A percentile compares a stretch with the other conserved stretches of the same genome.
Evolutionary conservation across 2,797 vertebrate genomes (phyloP).

Genomic region (Sebastes diploproa): DNA sequence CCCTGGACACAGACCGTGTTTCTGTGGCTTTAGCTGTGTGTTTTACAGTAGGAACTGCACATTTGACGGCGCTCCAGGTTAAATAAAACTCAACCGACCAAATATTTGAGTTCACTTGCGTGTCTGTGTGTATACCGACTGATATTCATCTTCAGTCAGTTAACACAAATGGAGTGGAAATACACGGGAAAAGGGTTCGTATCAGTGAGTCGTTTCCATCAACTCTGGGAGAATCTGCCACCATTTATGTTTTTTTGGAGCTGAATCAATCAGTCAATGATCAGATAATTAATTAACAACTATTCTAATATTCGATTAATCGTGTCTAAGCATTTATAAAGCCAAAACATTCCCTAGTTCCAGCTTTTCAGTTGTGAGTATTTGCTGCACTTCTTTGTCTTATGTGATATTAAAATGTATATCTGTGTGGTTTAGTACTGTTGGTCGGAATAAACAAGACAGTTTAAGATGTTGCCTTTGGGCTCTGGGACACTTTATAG

Average conservation of each 20-base stretch:
- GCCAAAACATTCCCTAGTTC: neutral
- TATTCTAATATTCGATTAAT: neutral
- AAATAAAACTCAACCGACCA: conserved; percentile 25
- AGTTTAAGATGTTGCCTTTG: neutral
- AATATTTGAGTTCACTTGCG: conserved; percentile 13
- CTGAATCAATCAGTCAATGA: neutral
- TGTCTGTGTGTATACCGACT: neutral
- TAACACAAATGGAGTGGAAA: neutral
- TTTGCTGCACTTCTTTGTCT: neutral
- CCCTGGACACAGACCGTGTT: conserved; percentile 1
- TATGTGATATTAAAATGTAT: neutral
- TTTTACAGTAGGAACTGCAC: conserved; percentile 36
- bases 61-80: conserved; percentile 16
- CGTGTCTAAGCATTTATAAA: neutral
- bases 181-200: neutral
- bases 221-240: neutral
- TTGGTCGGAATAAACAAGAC: neutral
- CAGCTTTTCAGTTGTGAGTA: neutral
- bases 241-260: neutral
- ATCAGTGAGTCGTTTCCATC: neutral
- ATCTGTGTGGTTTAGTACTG: neutral
- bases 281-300: too few species aligned
- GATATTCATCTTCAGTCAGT: neutral
- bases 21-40: conserved; percentile 28
- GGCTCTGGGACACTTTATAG: neutral